phyloP scores from a whole-genome alignment of 1,140 invertebrate species.

The Coenobita brevimanus region DNA sequence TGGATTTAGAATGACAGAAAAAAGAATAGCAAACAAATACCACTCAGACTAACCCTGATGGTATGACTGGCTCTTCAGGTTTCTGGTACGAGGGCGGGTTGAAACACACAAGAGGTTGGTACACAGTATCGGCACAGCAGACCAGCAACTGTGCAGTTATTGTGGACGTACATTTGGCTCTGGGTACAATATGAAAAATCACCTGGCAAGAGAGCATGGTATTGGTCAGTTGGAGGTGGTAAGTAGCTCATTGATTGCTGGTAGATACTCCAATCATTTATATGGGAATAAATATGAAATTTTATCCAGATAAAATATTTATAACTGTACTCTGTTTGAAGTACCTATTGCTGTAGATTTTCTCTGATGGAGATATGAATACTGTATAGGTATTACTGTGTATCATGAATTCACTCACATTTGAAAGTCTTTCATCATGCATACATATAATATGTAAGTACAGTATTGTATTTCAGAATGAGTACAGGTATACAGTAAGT shows the following conservation, averaged over 20 bases:
- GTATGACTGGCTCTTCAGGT: conserved; percentile 14
- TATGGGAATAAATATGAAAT: too few species aligned
- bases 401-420: too few species aligned
- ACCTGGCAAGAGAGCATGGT: conserved; percentile 51
- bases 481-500: too few species aligned
- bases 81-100: conserved; percentile 48
- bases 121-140: conserved; percentile 47
- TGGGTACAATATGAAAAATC: conserved; percentile 55
- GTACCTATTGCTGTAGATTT: background rate
- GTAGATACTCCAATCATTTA: too few species aligned
- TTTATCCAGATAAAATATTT: too few species aligned
- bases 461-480: too few species aligned
- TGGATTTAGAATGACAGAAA: too few species aligned
- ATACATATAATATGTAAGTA: too few species aligned
- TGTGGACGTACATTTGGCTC: conserved; percentile 50
- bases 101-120: conserved; percentile 57
- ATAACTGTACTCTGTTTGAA: too few species aligned
- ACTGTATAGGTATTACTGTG: too few species aligned
- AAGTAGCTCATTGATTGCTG: too few species aligned
- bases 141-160: conserved; percentile 57
- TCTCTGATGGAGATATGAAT: background rate
- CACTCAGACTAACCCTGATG: background rate
- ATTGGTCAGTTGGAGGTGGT: conserved; percentile 40
- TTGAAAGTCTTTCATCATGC: too few species aligned
- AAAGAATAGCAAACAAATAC: background rate